phyloP scores from a whole-genome alignment of 2,113 vertebrate species.

The Mastomys coucha region DNA sequence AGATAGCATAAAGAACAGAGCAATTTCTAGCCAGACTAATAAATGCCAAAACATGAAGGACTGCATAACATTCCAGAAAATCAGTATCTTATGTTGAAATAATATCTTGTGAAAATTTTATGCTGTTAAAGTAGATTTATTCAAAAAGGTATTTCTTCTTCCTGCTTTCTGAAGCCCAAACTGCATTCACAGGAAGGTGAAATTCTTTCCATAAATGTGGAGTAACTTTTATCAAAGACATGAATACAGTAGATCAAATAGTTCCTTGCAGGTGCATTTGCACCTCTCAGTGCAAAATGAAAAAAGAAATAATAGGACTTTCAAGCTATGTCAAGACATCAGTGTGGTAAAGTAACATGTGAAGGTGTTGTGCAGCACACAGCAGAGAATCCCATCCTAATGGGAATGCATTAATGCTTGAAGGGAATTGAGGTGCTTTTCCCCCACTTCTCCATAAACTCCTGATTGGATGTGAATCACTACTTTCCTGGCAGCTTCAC shows the following conservation, averaged over 20 bases:
- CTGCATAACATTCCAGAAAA: neutral
- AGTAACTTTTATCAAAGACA: neutral
- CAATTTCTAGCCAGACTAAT: neutral
- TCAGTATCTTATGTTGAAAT: neutral
- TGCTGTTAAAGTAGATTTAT: constrained; percentile 51
- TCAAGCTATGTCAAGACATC: constrained; percentile 40
- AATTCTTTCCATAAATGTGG: neutral
- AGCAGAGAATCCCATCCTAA: neutral
- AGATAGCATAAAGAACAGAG: constrained; percentile 25
- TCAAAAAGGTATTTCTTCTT: neutral
- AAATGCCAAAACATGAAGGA: neutral
- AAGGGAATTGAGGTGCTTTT: neutral
- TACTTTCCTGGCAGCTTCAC: constrained; percentile 57
- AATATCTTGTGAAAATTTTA: constrained; percentile 22
- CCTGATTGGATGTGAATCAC: constrained; percentile 67
- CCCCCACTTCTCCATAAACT: neutral
- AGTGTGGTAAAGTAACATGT: constrained; percentile 39
- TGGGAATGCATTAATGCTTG: constrained; percentile 71
- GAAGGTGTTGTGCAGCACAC: neutral
- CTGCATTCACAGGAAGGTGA: constrained; percentile 9
- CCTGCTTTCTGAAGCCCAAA: constrained; percentile 11
- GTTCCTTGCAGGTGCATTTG: neutral
- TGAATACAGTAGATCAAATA: constrained; percentile 33
- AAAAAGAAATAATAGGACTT: constrained; percentile 59
- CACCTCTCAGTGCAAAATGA: constrained; percentile 36